Conservation (phyloP, 2,888 invertebrate genomes). For the Sialis lutaria region DNA sequence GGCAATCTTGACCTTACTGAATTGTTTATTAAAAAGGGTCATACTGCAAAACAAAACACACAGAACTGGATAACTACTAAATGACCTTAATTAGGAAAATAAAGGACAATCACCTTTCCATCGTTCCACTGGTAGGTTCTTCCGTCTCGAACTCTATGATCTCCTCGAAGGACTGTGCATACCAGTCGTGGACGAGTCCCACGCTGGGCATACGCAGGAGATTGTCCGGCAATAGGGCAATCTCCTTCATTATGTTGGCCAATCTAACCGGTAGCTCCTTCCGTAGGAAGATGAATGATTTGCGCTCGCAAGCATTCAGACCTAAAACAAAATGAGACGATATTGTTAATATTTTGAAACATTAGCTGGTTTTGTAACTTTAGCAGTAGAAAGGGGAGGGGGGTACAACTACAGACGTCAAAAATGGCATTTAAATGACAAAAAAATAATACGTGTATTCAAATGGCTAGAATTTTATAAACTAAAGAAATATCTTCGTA, state of each 20-base stretch:
- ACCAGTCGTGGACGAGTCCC: conserved; percentile 83
- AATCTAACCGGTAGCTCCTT: conserved; percentile 96
- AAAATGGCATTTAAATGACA: too few relatives aligned
- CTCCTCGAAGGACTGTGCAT: conserved; percentile 87
- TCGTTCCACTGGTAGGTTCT: conserved; percentile 37
- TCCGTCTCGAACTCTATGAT: conserved; percentile 84
- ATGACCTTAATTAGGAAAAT: too few relatives aligned
- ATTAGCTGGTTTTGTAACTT: background rate
- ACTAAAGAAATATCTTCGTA: too few relatives aligned
- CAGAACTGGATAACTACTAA: too few relatives aligned
- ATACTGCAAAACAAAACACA: too few relatives aligned
- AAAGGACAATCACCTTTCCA: too few relatives aligned
- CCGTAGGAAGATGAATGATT: conserved; percentile 83
- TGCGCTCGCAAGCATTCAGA: conserved; percentile 74
- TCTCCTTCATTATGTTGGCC: conserved; percentile 99
- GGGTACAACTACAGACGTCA: too few relatives aligned
- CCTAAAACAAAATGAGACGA: conserved; percentile 42
- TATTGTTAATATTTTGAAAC: background rate
- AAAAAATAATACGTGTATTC: too few relatives aligned
- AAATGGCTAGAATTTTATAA: too few relatives aligned
- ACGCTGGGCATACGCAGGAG: conserved; percentile 88
- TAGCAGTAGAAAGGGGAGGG: too few relatives aligned
- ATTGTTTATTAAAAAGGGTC: too few relatives aligned
- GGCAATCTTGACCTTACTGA: too few relatives aligned
- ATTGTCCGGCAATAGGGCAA: conserved; percentile 84